Percentiles rank a stretch among this genome's conserved stretches.
These are phyloP conservation scores for Caenorhabditis tropicalis DNA, from an alignment of 1,140 invertebrate species.

Conservation along the genomic window DNA sequence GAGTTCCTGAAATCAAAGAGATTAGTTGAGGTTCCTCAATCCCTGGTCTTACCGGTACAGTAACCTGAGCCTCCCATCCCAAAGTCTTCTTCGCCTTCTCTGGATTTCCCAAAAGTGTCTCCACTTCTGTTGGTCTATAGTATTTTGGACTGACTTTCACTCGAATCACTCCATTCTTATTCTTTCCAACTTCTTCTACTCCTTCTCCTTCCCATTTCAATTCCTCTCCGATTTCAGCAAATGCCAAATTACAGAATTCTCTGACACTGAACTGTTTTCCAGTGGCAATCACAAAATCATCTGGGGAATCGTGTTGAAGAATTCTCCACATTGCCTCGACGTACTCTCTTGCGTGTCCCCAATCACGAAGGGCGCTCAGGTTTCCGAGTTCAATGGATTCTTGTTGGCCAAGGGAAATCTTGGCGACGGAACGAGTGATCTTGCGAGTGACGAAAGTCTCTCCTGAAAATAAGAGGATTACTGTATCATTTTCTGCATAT, in stretches of 20 bases:
- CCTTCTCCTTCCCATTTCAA: constrained; percentile 87
- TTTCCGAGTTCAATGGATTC: constrained; percentile 91
- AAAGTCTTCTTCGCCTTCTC: constrained; percentile 85
- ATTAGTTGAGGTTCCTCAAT: constrained; percentile 16
- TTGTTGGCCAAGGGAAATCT: constrained; percentile 87
- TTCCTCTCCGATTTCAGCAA: constrained; percentile 77
- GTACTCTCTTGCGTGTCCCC: constrained; percentile 99
- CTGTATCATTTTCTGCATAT: not conserved
- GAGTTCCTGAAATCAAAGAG: constrained; percentile 77
- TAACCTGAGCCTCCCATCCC: constrained; percentile 85
- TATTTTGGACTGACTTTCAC: constrained; percentile 90
- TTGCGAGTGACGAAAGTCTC: constrained; percentile 99
- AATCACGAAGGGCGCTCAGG: constrained; percentile 92
- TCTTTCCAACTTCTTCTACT: constrained; percentile 84
- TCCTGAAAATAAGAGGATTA: constrained; percentile 70
- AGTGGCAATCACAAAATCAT: constrained; percentile 97
- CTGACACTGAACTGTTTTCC: constrained; percentile 91
- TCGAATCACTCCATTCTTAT: constrained; percentile 83
- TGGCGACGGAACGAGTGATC: constrained; percentile 94
- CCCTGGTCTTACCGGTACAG: constrained; percentile 46
- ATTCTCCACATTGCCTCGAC: constrained; percentile 99
- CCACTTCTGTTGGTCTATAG: constrained; percentile 97
- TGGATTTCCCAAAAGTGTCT: constrained; percentile 87
- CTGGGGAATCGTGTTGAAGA: constrained; percentile 89
- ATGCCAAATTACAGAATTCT: constrained; percentile 93